A percentile compares a stretch with the other conserved stretches of the same genome.
These are phyloP conservation scores for Parus major DNA, from an alignment of 2,113 vertebrate genomes.

Conservation along the genomic window DNA sequence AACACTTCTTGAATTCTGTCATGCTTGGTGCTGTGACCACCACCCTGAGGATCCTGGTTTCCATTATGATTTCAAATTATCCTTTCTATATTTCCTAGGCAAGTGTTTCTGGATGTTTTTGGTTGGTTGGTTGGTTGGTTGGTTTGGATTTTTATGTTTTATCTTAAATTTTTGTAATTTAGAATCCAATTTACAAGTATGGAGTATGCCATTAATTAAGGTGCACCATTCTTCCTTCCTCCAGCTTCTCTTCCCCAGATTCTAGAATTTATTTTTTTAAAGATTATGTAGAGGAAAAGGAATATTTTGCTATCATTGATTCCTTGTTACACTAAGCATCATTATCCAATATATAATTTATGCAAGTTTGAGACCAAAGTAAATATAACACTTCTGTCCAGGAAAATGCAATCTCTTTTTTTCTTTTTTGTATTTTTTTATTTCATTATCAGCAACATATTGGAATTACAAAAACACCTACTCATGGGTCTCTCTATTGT, in stretches of 20 bases:
- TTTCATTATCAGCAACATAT: not conserved
- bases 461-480: not conserved
- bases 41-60: not conserved
- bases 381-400: not conserved
- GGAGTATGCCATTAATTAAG: not conserved
- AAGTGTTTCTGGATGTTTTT: not conserved
- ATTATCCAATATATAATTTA: not conserved
- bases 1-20: not conserved
- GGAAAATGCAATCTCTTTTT: not conserved
- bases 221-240: not conserved
- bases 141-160: not conserved
- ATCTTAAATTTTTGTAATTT: not conserved
- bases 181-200: not conserved
- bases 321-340: not conserved
- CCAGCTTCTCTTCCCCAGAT: rapidly evolving
- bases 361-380: not conserved
- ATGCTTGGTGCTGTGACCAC: too few relatives aligned
- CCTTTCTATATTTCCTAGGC: not conserved
- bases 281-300: not conserved
- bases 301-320: not conserved
- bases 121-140: rapidly evolving
- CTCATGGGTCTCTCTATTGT: not conserved
- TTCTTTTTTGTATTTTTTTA: not conserved
- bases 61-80: not conserved
- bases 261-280: not conserved